phyloP scores from a whole-genome alignment of 2,113 vertebrate genomes.

The Brevimyrus niger region DNA sequence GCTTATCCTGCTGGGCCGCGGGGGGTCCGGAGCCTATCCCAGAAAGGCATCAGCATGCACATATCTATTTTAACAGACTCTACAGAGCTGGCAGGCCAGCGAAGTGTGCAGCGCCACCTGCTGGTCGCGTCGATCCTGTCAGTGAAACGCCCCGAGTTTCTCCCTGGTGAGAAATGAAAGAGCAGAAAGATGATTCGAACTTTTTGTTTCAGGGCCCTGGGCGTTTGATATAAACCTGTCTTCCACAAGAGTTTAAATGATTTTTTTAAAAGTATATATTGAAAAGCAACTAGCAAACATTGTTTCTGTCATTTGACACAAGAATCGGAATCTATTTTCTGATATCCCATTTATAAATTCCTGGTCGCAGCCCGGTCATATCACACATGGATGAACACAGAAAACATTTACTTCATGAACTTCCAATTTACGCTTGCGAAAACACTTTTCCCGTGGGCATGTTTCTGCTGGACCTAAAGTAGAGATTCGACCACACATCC shows the following conservation, averaged over 20 bases:
- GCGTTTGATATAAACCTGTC: conserved; percentile 3
- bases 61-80: not conserved
- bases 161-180: not conserved
- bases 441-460: not conserved
- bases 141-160: not conserved
- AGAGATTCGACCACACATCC: not conserved
- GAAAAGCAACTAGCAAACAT: not conserved
- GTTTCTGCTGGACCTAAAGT: not conserved
- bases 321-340: not conserved
- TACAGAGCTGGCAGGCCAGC: not conserved
- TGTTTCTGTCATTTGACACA: not conserved
- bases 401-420: not conserved
- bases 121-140: not conserved
- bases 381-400: not conserved
- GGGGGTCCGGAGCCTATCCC: too few relatives aligned
- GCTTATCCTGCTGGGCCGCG: too few relatives aligned
- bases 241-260: not conserved
- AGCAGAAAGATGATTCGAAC: not conserved
- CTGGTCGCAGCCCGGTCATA: not conserved
- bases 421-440: not conserved
- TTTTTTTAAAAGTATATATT: not conserved
- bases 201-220: not conserved
- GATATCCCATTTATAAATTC: not conserved
- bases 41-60: not conserved
- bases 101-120: not conserved